Evolutionary conservation across 2,113 vertebrate species (phyloP).

Genomic region (Chaetodon trifascialis): DNA sequence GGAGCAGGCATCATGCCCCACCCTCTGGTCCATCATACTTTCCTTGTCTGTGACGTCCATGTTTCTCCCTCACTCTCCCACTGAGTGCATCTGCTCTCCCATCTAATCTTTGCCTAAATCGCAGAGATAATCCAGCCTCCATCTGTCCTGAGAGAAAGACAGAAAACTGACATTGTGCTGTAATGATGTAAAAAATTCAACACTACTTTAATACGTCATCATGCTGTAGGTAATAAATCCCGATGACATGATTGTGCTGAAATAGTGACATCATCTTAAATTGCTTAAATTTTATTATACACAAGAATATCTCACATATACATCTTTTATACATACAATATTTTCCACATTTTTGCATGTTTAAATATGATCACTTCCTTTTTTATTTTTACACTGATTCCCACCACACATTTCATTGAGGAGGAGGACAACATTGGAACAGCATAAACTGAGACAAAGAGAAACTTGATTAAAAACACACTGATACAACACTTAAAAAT

Average conservation of each 20-base stretch:
- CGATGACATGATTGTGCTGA: conserved; percentile 30
- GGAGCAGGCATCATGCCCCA: conserved; percentile 8
- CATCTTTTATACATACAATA: conserved; percentile 76
- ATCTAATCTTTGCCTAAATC: conserved; percentile 88
- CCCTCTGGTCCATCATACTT: conserved; percentile 52
- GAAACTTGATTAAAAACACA: conserved; percentile 68
- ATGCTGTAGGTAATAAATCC: conserved; percentile 31
- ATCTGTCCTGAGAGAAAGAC: conserved; percentile 78
- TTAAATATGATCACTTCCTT: conserved; percentile 55
- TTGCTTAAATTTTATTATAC: conserved; percentile 80
- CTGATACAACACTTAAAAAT: conserved; percentile 72
- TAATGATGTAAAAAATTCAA: conserved; percentile 30
- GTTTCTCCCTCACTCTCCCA: conserved; percentile 78
- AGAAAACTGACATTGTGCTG: conserved; percentile 51
- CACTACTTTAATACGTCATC: conserved; percentile 41
- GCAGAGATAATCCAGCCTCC: conserved; percentile 85
- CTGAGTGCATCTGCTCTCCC: conserved; percentile 85
- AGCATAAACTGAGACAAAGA: conserved; percentile 69
- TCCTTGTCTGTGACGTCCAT: conserved; percentile 57
- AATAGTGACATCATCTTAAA: conserved; percentile 51
- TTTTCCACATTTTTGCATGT: conserved; percentile 61
- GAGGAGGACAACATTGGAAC: conserved; percentile 68
- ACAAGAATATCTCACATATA: conserved; percentile 83
- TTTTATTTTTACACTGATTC: conserved; percentile 58
- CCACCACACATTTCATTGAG: conserved; percentile 66